Base-by-base conservation (phyloP, 2,888 invertebrate species). In the Tetragnatha montana region DNA sequence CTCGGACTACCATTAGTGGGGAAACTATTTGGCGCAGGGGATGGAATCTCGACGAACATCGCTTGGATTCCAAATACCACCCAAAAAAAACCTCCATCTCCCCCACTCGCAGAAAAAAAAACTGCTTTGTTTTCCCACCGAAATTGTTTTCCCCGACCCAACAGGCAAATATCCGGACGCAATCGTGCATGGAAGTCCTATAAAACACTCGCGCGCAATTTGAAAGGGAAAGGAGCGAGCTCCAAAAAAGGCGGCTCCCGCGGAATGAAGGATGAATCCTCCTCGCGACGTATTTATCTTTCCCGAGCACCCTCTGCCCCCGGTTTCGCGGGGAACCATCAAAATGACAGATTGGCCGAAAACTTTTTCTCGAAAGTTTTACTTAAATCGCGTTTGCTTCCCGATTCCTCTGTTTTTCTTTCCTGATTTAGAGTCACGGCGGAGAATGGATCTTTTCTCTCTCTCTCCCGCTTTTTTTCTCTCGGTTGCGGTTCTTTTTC, bases 321-420 rank as follows among this genome's bases (percentile, higher is more conserved):
- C 22, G 21, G n/a, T 35, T 49, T 35, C 51, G 74, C 35, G 85
- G 51, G 78, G 79, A 70, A 50, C 86, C 79, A 86, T 86, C 86
- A 86, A 86, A 80, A 86, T 86, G 86, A 86, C 86, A 86, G 86
- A 88, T 88, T 82, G 87, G 87, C 71, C 87, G 69, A 70, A 88
- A 88, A 88, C 87, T 82, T 82, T 82, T 88, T 81, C 87, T 75
- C 47, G 76, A 82, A 88, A 88, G 76, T 88, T 82, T 75, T 74
- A 81, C 87, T 88, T 82, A 88, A 88, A 81, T 88, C 81, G 81
- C 87, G 87, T 88, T 88, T 88, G 82, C 81, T 81, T 78, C 81
- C 81, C 70, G 76, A 88, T 88, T 88, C 85, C 51, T 60, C 35
- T 88, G 78, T 76, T 88, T 87, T 88, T 88, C 87, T 88, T 88